phyloP scores from a whole-genome alignment of 2,797 vertebrate species.

The Champsocephalus esox region DNA sequence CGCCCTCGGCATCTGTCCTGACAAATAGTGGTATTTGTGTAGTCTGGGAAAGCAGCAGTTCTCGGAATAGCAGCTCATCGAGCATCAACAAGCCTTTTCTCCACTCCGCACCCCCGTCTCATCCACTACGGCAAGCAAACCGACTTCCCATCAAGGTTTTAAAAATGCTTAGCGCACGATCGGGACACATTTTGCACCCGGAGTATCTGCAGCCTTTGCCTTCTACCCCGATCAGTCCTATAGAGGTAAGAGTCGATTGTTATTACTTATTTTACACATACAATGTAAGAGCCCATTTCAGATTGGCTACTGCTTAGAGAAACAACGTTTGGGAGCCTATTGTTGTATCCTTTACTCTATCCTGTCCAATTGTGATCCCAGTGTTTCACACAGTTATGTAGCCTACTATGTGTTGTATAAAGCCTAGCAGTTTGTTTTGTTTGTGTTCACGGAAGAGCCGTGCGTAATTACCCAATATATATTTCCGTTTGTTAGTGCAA shows the following conservation, averaged over 20 bases:
- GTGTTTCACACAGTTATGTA: background rate
- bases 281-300: background rate
- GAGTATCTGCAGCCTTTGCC: conserved; percentile 98
- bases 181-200: conserved; percentile 98
- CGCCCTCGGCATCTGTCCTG: conserved; percentile 94
- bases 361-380: background rate
- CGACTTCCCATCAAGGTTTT: conserved; percentile 97
- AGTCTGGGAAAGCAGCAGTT: conserved; percentile 90
- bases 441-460: conserved; percentile 24
- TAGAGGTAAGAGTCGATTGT: conserved; percentile 90
- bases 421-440: background rate
- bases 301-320: background rate
- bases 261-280: background rate
- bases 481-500: conserved; percentile 12
- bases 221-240: conserved; percentile 96
- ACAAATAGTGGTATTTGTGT: conserved; percentile 88
- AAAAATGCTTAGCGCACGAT: conserved; percentile 98
- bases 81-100: conserved; percentile 91
- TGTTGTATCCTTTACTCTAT: background rate
- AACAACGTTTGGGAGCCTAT: background rate
- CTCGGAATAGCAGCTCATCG: conserved; percentile 90
- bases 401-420: background rate
- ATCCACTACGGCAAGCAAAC: conserved; percentile 96
- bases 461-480: conserved; percentile 46
- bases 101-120: conserved; percentile 92